Conservation (phyloP, 2,888 invertebrate species). For the Andricus quercusramuli region DNA sequence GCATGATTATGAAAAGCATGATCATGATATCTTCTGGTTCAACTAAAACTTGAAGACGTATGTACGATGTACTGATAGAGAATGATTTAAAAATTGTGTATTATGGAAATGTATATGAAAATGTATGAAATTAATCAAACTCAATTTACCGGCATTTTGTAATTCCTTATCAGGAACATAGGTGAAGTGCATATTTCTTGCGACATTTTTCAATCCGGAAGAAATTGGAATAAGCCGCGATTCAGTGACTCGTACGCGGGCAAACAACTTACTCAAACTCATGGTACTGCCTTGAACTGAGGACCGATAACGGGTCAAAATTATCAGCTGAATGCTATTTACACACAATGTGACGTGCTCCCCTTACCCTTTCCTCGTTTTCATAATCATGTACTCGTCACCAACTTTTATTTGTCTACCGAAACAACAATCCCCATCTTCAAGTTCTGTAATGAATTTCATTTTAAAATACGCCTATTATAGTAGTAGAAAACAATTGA, state of each 20-base stretch:
- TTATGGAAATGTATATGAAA: not conserved
- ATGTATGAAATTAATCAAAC: not conserved
- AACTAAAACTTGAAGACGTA: too few relatives aligned
- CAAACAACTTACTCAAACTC: conserved; percentile 56
- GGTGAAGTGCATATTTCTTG: conserved; percentile 68
- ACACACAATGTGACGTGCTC: conserved; percentile 66
- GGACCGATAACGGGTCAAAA: conserved; percentile 57
- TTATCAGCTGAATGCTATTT: conserved; percentile 65
- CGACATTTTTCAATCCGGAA: conserved; percentile 50
- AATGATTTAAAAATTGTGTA: too few relatives aligned
- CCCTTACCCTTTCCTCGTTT: conserved; percentile 48
- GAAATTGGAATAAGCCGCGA: conserved; percentile 45
- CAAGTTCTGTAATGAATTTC: not conserved
- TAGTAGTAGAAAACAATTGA: too few relatives aligned
- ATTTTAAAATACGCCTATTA: not conserved
- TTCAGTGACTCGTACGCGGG: conserved; percentile 42
- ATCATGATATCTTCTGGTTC: too few relatives aligned
- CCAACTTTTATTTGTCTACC: not conserved
- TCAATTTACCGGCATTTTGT: conserved; percentile 51
- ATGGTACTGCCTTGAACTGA: conserved; percentile 63
- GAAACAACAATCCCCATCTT: not conserved
- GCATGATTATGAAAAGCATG: too few relatives aligned
- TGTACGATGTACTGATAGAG: too few relatives aligned
- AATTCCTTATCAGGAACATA: conserved; percentile 66
- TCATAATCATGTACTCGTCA: conserved; percentile 50